Evolutionary conservation across 2,888 invertebrate genomes (phyloP), one percentile per base, ranked within the genome.

Genomic region (Conops quadrifasciatus): DNA sequence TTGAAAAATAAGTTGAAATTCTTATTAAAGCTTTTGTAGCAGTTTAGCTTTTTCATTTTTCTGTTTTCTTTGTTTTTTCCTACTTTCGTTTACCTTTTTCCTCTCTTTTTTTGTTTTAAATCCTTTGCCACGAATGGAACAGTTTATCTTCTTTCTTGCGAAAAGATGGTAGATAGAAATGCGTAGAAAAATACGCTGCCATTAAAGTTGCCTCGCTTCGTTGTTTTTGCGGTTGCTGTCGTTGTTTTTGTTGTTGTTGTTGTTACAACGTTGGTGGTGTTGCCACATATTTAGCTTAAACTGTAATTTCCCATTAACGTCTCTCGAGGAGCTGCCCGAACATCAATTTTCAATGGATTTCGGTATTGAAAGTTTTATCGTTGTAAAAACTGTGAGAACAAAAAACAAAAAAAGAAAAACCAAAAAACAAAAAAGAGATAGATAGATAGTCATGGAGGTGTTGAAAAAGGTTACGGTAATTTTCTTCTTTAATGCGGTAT

Each of bases 291-390:
- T 49, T 19, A 68, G 68, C 59, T 45, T 68, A 59, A n/a, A 59
- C 68, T 59, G 68, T 68, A 60, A 68, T 68, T 68, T 68, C 59
- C 49, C 59, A 68, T 68, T 68, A 68, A 59, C 60, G 59, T 60
- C 53, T 68, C 49, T 26, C 3, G 45, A 13, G 13, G n/a, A 66
- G 36, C 53, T 66, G 69, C 60, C 58, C 13, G 16, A 15, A 11
- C 65, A 65, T 65, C 30, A 65, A 65, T 65, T 65, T 65, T 53
- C 51, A 51, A 65, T 65, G 65, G 65, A 49, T 65, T 65, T 53
- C 51, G 62, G 28, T 63, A 19, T 49, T 58, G 43, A 63, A 73
- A 64, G 67, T 70, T 65, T 5, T 72, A 15, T 60, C 47, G n/a
- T 21, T 65, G 43, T 24, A n/a, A 2, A 65, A 71, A 2, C 26